These are phyloP conservation scores for Tetranychus truncatus DNA, from an alignment of 2,888 invertebrate species.

Conservation along the genomic window DNA sequence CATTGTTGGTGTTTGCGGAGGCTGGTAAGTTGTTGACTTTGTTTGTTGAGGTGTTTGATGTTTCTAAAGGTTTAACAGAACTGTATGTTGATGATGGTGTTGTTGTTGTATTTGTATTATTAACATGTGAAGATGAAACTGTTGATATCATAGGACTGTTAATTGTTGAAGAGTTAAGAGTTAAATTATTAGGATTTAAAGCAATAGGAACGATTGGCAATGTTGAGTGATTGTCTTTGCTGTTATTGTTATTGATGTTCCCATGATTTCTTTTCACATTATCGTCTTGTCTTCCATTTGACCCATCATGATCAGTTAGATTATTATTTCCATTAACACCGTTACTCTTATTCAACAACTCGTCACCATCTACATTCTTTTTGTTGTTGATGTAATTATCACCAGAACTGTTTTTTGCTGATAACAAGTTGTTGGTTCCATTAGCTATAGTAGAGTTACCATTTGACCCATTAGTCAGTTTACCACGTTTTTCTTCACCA, in stretches of 20 bases:
- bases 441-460: background rate
- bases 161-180: background rate
- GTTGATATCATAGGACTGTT: background rate
- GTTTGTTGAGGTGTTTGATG: background rate
- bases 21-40: background rate
- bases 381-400: background rate
- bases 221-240: background rate
- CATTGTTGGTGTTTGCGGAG: background rate
- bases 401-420: background rate
- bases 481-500: background rate
- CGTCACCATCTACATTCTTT: background rate
- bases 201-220: background rate
- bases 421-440: background rate
- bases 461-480: background rate
- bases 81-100: background rate
- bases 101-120: background rate
- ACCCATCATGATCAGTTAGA: background rate
- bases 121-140: background rate
- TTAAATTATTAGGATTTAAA: too few species aligned
- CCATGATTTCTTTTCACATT: background rate
- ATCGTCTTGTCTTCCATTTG: background rate
- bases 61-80: background rate
- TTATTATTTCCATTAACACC: background rate
- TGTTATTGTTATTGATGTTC: background rate
- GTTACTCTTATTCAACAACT: background rate